phyloP scores from a whole-genome alignment of 1,140 invertebrate genomes.

The Heliconius melpomene region DNA sequence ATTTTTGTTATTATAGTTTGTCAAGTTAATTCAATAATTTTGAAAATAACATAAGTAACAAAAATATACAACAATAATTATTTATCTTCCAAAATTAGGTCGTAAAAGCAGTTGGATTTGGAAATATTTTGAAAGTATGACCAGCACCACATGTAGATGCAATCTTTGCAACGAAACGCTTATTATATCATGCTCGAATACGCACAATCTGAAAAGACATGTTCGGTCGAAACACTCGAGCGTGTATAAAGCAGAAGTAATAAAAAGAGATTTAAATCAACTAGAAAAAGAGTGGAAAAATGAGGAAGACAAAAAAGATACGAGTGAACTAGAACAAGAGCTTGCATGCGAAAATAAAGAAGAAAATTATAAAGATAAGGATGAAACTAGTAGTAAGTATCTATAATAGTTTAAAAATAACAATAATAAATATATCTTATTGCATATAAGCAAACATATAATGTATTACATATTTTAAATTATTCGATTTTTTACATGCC shows the following conservation, averaged over 20 bases:
- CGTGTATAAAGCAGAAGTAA: conserved; percentile 50
- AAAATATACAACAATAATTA: background rate
- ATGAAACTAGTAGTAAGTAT: conserved; percentile 45
- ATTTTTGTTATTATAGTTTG: no score
- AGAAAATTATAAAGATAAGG: conserved; percentile 44
- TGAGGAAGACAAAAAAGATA: conserved; percentile 44
- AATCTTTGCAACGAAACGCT: conserved; percentile 64
- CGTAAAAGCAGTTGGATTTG: conserved; percentile 74
- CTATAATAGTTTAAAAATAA: no score
- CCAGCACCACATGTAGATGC: conserved; percentile 66
- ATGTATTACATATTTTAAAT: no score
- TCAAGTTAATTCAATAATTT: no score
- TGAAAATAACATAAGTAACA: no score
- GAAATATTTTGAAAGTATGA: conserved; percentile 69
- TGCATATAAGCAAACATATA: no score
- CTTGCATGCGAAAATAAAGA: conserved; percentile 39
- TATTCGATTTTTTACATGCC: no score
- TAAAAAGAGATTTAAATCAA: conserved; percentile 40
- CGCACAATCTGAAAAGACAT: conserved; percentile 75
- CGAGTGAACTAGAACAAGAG: conserved; percentile 11
- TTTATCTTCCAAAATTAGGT: conserved; percentile 40
- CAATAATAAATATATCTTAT: conserved; percentile 13
- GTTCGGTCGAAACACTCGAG: conserved; percentile 60
- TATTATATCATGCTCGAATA: conserved; percentile 71
- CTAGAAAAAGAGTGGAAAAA: conserved; percentile 37